Base-by-base conservation (phyloP, 1,140 invertebrate genomes). In the Caenorhabditis briggsae region DNA sequence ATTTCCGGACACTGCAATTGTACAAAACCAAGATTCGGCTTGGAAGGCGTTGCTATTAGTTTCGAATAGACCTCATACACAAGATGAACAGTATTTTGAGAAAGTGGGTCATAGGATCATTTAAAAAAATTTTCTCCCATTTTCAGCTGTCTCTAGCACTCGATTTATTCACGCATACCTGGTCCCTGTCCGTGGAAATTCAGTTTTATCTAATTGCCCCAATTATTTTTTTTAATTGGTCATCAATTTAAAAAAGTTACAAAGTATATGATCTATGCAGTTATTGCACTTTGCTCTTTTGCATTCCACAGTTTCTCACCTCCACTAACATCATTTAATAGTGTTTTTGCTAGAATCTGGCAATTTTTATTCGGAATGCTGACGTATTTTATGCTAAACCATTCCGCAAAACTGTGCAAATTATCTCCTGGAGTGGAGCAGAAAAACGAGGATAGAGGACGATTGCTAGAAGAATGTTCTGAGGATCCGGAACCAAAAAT, bases 261-360 rank as follows among this genome's bases (percentile, higher is more conserved):
- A 14, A 65, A 18, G 16, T 65, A 65, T 9, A 41, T 8, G 0
- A 43, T 14, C 41, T 65, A 65, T 43, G 41, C 33, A 18, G 18
- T 43, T 18, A 41, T 65, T 23, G 41, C 5, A 1, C 5, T 14
- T 65, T 65, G 8, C n/a, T 41, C 64, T 23, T 65, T 43, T 41
- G 8, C 16, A 43, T 46, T 43, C 41, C 18, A 16, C 14, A 8
- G 8, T 33, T 25, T n/a, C 33, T 65, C 33, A 2, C 18, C 64
- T 23, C 14, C 33, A 6, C 0, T n/a, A 43, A 14, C 16, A 3
- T 20, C 64, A 16, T 65, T 65, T 41, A 65, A 65, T 7, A 43
- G 41, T 65, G 64, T 65, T 65, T 65, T 65, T 65, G 64, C 64
- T 1, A 43, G 64, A 16, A 65, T 46, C 18, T 65, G 64, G 64